Evolutionary conservation across 2,888 invertebrate genomes (phyloP), one percentile per base, ranked within the genome.

Genomic region (Ypsolopha scabrella): DNA sequence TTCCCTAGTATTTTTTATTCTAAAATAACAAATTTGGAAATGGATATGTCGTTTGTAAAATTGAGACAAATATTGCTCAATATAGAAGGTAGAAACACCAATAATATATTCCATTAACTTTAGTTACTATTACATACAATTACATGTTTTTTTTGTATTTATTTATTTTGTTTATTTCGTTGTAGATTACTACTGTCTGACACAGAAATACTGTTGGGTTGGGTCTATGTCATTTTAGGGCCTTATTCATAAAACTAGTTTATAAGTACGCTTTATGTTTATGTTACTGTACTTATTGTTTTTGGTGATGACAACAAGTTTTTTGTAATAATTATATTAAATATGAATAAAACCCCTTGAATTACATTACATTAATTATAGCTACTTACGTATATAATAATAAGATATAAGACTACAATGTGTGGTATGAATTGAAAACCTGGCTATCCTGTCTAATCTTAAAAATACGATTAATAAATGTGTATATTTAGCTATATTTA

Each of bases 391-490:
- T 13, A 58, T 64, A 68, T 71, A 75, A 70, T 68, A 58, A 74
- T 79, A 60, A 65, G 36, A 48, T 46, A 48, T 39, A 52, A 33
- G 41, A 69, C 73, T 79, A 72, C 65, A 73, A 72, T 75, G 75
- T 81, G 80, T 72, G 24, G 73, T 70, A 67, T 72, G 58, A 85
- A 85, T 82, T 81, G 75, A 87, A 87, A 87, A 85, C 87, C 82
- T 85, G 86, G 80, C 81, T 87, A 87, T 87, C 86, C 68, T 87
- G 87, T 70, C 86, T 87, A 87, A 67, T 55, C 75, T 83, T 80
- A 83, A 66, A 51, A 69, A 72, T 81, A 83, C 70, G 75, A 70
- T 61, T 72, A 72, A 79, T 74, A 78, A 81, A 72, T 71, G 65
- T 79, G 80, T 86, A 86, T 85, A 86, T 85, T 85, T 85, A 71